Percentiles rank a stretch among this genome's conserved stretches.
Evolutionary conservation across 2,888 invertebrate species (phyloP).

Genomic region (Lutraria lutraria): DNA sequence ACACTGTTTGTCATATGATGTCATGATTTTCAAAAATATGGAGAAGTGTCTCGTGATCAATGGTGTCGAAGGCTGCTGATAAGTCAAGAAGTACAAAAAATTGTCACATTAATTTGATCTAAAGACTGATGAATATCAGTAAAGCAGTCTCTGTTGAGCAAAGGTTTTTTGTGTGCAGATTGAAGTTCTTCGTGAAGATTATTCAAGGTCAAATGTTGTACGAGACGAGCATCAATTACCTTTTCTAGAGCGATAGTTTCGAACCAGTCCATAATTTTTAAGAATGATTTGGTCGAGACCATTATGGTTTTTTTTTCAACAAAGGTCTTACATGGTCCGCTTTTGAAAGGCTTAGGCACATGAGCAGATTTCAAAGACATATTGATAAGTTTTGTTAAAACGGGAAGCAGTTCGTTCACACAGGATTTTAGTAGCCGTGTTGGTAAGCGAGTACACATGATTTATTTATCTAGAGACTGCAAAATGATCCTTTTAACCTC

Average conservation of each 20-base stretch:
- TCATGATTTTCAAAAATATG: constrained; percentile 56
- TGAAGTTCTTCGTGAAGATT: constrained; percentile 14
- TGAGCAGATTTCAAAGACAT: too few species aligned
- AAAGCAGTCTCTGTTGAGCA: constrained; percentile 61
- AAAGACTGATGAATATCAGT: constrained; percentile 48
- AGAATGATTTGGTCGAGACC: too few species aligned
- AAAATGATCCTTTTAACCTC: too few species aligned
- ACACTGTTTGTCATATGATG: constrained; percentile 45
- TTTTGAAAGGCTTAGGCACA: too few species aligned
- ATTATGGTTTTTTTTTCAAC: too few species aligned
- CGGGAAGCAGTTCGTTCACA: too few species aligned
- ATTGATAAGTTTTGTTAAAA: too few species aligned
- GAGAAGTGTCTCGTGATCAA: constrained; percentile 52
- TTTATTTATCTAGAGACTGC: too few species aligned
- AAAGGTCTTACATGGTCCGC: too few species aligned
- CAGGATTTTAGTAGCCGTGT: too few species aligned
- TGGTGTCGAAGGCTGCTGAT: background rate
- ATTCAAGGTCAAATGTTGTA: constrained; percentile 48
- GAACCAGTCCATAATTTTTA: constrained; percentile 66
- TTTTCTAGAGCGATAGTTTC: constrained; percentile 60
- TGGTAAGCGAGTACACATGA: too few species aligned
- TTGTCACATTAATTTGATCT: constrained; percentile 50
- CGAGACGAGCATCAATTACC: constrained; percentile 42
- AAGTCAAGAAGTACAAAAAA: constrained; percentile 14
- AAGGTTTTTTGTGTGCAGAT: constrained; percentile 44